These are phyloP conservation scores for Magallana ariakensis DNA, from an alignment of 1,140 invertebrate genomes.

Conservation along the genomic window DNA sequence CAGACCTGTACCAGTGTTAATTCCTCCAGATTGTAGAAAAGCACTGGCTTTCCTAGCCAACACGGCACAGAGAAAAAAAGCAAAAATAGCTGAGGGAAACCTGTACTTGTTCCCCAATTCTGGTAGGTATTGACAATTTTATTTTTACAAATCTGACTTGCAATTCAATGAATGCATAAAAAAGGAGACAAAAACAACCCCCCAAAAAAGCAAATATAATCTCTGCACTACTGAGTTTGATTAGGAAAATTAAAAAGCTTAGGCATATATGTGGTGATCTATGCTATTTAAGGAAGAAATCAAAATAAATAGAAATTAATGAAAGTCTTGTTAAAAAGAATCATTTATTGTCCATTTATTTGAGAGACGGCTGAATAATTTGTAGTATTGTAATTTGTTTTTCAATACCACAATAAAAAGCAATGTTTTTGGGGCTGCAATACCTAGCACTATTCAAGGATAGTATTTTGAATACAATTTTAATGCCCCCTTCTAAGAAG, in stretches of 20 bases:
- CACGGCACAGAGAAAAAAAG: background rate
- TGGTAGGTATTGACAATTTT: slow-evolving; percentile 39
- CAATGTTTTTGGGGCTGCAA: slow-evolving; percentile 14
- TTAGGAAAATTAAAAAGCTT: background rate
- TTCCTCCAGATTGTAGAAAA: slow-evolving; percentile 28
- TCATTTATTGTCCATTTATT: slow-evolving; percentile 17
- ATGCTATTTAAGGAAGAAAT: background rate
- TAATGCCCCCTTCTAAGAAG: background rate
- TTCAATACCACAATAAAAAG: slow-evolving; percentile 16
- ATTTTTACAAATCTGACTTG: slow-evolving; percentile 16
- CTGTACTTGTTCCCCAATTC: slow-evolving; percentile 46
- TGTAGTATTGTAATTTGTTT: slow-evolving; percentile 17
- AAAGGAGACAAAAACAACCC: background rate
- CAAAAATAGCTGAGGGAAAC: slow-evolving; percentile 31
- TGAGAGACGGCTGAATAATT: slow-evolving; percentile 15
- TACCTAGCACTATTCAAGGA: slow-evolving; percentile 15
- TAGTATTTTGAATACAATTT: slow-evolving; percentile 17
- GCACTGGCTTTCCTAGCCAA: slow-evolving; percentile 29
- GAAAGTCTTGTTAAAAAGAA: slow-evolving; percentile 10
- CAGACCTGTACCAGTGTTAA: slow-evolving; percentile 45
- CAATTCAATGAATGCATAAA: slow-evolving; percentile 9
- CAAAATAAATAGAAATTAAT: slow-evolving; percentile 16
- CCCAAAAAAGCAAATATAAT: slow-evolving; percentile 14
- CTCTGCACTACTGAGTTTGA: background rate
- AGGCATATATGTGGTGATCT: background rate